These are phyloP conservation scores for Gambelia wislizenii DNA, from an alignment of 2,797 vertebrate species.

Conservation along the genomic window DNA sequence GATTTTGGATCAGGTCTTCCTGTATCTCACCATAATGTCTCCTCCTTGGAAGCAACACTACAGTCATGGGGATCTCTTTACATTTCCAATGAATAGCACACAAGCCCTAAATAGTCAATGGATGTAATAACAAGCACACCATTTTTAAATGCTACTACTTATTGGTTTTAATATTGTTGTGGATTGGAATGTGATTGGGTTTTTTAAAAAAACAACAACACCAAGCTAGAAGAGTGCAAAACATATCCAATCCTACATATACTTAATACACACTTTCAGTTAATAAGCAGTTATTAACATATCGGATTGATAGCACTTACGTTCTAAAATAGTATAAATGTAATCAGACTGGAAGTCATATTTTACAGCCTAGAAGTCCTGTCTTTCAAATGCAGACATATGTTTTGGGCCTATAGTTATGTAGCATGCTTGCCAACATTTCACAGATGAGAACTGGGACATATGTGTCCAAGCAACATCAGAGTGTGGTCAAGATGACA, in stretches of 20 bases:
- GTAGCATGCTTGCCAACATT: no score
- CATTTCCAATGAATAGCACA: slow-evolving; percentile 24
- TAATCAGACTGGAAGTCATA: not conserved
- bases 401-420: not conserved
- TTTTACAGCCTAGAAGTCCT: not conserved
- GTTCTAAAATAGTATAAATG: not conserved
- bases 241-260: not conserved
- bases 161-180: not conserved
- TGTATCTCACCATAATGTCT: slow-evolving; percentile 2
- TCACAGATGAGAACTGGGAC: no score
- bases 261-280: not conserved
- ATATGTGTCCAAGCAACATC: no score
- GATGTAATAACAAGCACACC: not conserved
- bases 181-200: not conserved
- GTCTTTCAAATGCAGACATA: not conserved
- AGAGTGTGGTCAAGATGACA: no score
- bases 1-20: not conserved
- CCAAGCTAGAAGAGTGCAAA: not conserved
- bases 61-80: not conserved
- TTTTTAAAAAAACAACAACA: not conserved
- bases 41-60: not conserved
- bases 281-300: not conserved
- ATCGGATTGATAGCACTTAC: not conserved
- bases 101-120: not conserved
- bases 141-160: not conserved